Evolutionary conservation across 2,888 invertebrate species (phyloP).

Genomic region (Phymatocera aterrima): DNA sequence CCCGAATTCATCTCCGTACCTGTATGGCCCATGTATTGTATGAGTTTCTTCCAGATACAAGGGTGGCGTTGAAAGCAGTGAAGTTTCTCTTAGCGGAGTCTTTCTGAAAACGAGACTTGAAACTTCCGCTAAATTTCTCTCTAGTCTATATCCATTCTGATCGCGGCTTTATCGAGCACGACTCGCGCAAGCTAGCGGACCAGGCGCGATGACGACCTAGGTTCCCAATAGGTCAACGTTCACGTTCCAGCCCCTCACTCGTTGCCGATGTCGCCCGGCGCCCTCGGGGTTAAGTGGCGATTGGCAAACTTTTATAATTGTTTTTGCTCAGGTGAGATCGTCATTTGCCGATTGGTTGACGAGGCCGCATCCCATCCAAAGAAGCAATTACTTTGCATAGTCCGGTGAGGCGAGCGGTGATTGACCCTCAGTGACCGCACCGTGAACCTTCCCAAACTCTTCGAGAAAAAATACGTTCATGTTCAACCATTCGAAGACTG

Average conservation of each 20-base stretch:
- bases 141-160: constrained; percentile 10
- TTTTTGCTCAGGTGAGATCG: constrained; percentile 61
- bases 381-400: constrained; percentile 40
- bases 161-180: constrained; percentile 31
- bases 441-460: constrained; percentile 32
- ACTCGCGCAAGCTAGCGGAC: constrained; percentile 17
- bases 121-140: constrained; percentile 7
- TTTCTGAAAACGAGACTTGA: constrained; percentile 10
- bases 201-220: constrained; percentile 28
- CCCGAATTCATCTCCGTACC: too few relatives aligned
- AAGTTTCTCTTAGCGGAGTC: background rate
- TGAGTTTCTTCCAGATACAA: too few relatives aligned
- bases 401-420: constrained; percentile 12
- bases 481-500: background rate
- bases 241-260: constrained; percentile 41
- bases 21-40: background rate
- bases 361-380: constrained; percentile 52
- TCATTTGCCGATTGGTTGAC: constrained; percentile 63
- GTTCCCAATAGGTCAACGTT: constrained; percentile 41
- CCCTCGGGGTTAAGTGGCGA: constrained; percentile 71
- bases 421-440: constrained; percentile 28
- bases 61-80: background rate
- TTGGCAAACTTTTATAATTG: constrained; percentile 67
- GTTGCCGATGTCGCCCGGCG: constrained; percentile 62
- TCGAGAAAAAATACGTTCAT: background rate